A percentile compares a stretch with the other conserved stretches of the same genome.
Evolutionary conservation across 2,113 vertebrate genomes (phyloP).

Genomic region (Chlamydotis undulata): DNA sequence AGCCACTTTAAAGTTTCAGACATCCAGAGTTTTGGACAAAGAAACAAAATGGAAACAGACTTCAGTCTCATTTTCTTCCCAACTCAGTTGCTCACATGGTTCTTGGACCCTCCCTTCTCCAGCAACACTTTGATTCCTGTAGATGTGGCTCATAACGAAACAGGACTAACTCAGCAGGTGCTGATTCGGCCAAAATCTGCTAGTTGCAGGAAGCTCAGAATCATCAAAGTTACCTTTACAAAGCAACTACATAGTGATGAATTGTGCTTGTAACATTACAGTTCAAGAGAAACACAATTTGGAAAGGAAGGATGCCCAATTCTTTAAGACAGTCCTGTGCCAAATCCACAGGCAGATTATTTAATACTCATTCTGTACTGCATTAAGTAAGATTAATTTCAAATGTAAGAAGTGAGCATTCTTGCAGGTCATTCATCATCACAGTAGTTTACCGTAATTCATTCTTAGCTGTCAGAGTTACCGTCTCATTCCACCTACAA

Average conservation of each 20-base stretch:
- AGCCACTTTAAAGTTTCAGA: not conserved
- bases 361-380: not conserved
- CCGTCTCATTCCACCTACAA: not conserved
- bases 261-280: not conserved
- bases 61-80: not conserved
- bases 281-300: not conserved
- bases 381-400: not conserved
- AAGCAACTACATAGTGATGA: not conserved
- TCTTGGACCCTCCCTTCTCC: not conserved
- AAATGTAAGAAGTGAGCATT: not conserved
- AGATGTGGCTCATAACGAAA: not conserved
- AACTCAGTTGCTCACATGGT: not conserved
- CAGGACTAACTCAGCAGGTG: not conserved
- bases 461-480: not conserved
- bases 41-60: not conserved
- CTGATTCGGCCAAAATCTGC: not conserved
- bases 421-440: not conserved
- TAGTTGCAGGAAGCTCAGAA: not conserved
- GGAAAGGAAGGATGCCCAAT: not conserved
- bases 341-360: not conserved
- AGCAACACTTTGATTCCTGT: not conserved
- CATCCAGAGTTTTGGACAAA: not conserved
- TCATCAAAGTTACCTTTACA: not conserved
- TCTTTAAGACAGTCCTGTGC: not conserved
- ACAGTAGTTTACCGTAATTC: not conserved